Evolutionary conservation across 2,797 vertebrate species (phyloP).

Genomic region (Amblyopsis hoosieri): DNA sequence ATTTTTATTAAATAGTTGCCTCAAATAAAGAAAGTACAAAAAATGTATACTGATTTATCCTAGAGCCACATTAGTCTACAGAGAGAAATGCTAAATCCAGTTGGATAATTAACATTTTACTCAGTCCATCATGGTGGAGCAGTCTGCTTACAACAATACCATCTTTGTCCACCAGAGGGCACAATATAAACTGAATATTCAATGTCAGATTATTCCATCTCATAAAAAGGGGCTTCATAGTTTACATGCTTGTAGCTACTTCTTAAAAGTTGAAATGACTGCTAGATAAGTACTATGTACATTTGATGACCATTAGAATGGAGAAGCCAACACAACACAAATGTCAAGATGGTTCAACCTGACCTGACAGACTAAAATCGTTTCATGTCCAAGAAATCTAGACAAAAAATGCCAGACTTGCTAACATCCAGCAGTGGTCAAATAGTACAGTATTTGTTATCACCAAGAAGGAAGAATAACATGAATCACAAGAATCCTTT

Average conservation of each 20-base stretch:
- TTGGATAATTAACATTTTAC: slow-evolving; percentile 33
- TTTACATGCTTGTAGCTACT: slow-evolving; percentile 54
- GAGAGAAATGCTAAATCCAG: slow-evolving; percentile 20
- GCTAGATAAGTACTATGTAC: slow-evolving; percentile 68
- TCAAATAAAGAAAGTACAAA: neutral
- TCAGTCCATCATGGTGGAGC: slow-evolving; percentile 14
- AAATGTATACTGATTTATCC: too few relatives aligned
- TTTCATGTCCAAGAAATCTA: slow-evolving; percentile 4
- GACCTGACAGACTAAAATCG: slow-evolving; percentile 11
- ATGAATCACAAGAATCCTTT: slow-evolving; percentile 16
- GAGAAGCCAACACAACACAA: slow-evolving; percentile 46
- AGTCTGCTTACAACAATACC: slow-evolving; percentile 48
- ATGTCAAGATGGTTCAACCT: slow-evolving; percentile 42
- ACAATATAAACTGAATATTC: slow-evolving; percentile 30
- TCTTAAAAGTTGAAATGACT: slow-evolving; percentile 55
- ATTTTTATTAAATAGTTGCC: neutral
- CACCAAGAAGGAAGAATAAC: slow-evolving; percentile 7
- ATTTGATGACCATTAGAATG: slow-evolving; percentile 60
- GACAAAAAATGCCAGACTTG: slow-evolving; percentile 14
- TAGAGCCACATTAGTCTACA: too few relatives aligned
- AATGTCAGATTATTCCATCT: slow-evolving; percentile 3
- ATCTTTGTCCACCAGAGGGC: slow-evolving; percentile 63
- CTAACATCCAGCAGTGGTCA: slow-evolving; percentile 19
- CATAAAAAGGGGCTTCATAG: slow-evolving; percentile 39
- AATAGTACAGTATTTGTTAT: slow-evolving; percentile 17